Conservation (phyloP, 2,113 vertebrate species). For the Echinops telfairi region DNA sequence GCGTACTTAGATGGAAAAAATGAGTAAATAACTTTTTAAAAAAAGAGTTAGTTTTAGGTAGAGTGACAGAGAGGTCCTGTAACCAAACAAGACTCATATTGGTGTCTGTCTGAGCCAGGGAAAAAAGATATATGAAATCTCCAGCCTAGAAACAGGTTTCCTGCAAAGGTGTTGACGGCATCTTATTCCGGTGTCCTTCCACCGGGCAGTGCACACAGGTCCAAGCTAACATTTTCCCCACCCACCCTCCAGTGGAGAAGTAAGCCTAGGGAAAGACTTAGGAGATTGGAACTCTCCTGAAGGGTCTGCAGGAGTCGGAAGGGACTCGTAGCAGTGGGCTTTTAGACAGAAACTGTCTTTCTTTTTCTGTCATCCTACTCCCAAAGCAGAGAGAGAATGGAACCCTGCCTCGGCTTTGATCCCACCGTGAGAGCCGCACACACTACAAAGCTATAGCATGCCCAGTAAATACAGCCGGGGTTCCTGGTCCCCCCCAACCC, state of each 20-base stretch:
- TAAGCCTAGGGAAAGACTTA: slow-evolving; percentile 5
- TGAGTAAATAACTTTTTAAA: slow-evolving; percentile 9
- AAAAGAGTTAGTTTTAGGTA: not conserved
- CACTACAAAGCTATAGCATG: not conserved
- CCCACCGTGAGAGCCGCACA: not conserved
- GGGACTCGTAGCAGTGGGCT: too few relatives aligned
- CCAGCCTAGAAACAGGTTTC: slow-evolving; percentile 22
- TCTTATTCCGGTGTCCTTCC: not conserved
- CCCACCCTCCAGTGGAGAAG: not conserved
- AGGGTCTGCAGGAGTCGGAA: too few relatives aligned
- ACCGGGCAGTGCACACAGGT: slow-evolving; percentile 3
- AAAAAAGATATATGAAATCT: not conserved
- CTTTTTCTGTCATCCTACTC: not conserved
- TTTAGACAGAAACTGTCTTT: not conserved
- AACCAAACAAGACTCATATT: slow-evolving; percentile 45
- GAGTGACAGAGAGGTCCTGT: not conserved
- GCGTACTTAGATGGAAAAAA: slow-evolving; percentile 38
- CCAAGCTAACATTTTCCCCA: not conserved
- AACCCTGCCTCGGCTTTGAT: slow-evolving; percentile 42
- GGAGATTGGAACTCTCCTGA: not conserved
- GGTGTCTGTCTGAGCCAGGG: not conserved
- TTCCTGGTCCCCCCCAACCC: not conserved
- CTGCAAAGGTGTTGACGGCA: not conserved
- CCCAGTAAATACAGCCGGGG: not conserved
- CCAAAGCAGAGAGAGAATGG: slow-evolving; percentile 20